These are phyloP conservation scores for Mungos mungo DNA, from an alignment of 2,113 vertebrate genomes.

Conservation along the genomic window DNA sequence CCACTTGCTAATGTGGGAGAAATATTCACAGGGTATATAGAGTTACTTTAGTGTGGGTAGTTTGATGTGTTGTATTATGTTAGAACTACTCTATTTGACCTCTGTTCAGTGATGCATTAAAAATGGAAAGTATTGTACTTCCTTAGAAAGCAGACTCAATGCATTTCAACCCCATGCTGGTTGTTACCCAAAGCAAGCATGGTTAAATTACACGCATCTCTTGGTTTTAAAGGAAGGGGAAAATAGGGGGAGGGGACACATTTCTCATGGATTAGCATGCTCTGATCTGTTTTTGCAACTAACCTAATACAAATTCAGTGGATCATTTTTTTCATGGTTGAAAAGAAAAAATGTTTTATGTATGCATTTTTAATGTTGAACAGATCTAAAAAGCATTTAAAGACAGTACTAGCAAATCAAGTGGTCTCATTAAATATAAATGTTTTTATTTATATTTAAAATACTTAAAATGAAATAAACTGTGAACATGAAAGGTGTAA, in stretches of 20 bases:
- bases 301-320: constrained; percentile 39
- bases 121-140: constrained; percentile 60
- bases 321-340: not conserved
- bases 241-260: constrained; percentile 44
- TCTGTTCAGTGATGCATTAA: constrained; percentile 56
- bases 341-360: constrained; percentile 39
- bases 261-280: constrained; percentile 58
- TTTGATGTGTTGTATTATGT: constrained; percentile 19
- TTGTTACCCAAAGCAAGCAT: constrained; percentile 46
- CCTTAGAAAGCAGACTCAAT: constrained; percentile 62
- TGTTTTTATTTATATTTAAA: not conserved
- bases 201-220: constrained; percentile 62
- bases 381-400: not conserved
- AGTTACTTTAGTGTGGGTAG: constrained; percentile 49
- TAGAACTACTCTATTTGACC: constrained; percentile 61
- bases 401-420: not conserved
- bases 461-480: not conserved
- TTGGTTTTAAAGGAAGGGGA: constrained; percentile 59
- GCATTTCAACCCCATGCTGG: constrained; percentile 59
- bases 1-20: constrained; percentile 27
- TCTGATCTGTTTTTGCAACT: constrained; percentile 46
- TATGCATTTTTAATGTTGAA: constrained; percentile 39
- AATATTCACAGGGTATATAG: constrained; percentile 37
- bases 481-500: not conserved
- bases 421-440: not conserved